Percentiles rank a stretch among this genome's conserved stretches.
phyloP scores from a whole-genome alignment of 2,888 invertebrate genomes.

The Allophyes oxyacanthae region DNA sequence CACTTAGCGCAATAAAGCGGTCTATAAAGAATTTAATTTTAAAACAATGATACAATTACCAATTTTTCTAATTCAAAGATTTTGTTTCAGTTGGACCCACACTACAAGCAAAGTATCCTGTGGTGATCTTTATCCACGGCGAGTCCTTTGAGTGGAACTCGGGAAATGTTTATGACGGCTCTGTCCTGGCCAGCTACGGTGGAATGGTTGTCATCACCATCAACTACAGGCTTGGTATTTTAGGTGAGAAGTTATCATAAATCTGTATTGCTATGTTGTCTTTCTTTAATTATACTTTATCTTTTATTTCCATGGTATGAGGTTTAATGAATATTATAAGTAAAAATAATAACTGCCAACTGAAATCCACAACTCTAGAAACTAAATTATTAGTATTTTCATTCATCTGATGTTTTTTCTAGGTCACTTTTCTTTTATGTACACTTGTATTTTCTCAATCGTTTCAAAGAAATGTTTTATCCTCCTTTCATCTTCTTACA shows the following conservation, averaged over 20 bases:
- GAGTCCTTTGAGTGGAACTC: slow-evolving; percentile 99
- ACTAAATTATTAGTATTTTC: too few relatives aligned
- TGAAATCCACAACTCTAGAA: too few relatives aligned
- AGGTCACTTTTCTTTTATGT: background rate
- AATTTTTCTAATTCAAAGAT: slow-evolving; percentile 29
- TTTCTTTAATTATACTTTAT: too few relatives aligned
- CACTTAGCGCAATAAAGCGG: too few relatives aligned
- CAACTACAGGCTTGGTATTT: slow-evolving; percentile 98
- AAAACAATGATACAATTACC: too few relatives aligned
- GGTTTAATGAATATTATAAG: too few relatives aligned
- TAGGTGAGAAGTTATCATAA: slow-evolving; percentile 88
- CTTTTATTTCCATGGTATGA: too few relatives aligned
- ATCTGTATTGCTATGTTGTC: background rate
- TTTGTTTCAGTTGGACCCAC: slow-evolving; percentile 90
- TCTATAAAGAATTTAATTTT: too few relatives aligned
- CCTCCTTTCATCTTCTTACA: slow-evolving; percentile 7
- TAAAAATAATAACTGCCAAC: too few relatives aligned
- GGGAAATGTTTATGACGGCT: slow-evolving; percentile 99
- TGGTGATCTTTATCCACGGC: slow-evolving; percentile 97
- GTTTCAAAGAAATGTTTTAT: background rate
- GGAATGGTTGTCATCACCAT: slow-evolving; percentile 98
- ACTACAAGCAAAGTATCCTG: slow-evolving; percentile 91
- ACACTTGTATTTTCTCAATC: background rate
- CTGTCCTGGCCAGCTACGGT: slow-evolving; percentile 97
- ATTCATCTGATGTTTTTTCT: background rate